A percentile compares a stretch with the other conserved stretches of the same genome.
phyloP scores from a whole-genome alignment of 2,797 vertebrate species.

The Antrozous pallidus region DNA sequence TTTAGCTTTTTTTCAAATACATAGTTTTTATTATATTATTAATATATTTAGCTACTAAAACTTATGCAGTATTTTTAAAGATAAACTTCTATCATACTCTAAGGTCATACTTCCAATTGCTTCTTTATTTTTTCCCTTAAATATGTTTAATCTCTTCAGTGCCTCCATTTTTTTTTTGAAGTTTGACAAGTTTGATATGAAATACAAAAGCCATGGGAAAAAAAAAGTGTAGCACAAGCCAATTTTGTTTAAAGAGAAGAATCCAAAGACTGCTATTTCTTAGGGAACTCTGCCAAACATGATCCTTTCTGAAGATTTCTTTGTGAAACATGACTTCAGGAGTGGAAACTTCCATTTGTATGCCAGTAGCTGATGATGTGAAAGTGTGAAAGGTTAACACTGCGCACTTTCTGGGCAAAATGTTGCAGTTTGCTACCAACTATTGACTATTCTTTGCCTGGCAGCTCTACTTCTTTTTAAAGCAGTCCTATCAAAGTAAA shows the following conservation, averaged over 20 bases:
- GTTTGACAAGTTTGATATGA: not conserved
- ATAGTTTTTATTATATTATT: not conserved
- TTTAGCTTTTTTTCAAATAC: not conserved
- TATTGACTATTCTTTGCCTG: not conserved
- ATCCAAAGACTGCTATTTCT: not conserved
- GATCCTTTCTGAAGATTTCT: not conserved
- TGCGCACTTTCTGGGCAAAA: not conserved
- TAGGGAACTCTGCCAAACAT: not conserved
- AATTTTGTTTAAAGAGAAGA: not conserved
- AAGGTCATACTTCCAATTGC: not conserved
- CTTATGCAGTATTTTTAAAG: not conserved
- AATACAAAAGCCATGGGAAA: not conserved
- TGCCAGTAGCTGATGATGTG: not conserved
- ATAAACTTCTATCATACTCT: not conserved
- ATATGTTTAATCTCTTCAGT: not conserved
- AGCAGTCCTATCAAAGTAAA: slow-evolving; percentile 25
- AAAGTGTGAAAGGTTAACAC: not conserved
- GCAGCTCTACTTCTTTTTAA: not conserved
- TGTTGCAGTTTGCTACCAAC: not conserved
- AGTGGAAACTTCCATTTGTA: not conserved
- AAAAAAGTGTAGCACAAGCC: not conserved
- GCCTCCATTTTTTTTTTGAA: not conserved
- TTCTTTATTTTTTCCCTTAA: not conserved
- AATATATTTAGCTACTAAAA: not conserved
- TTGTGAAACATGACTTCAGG: not conserved